Base-by-base conservation (phyloP, 2,888 invertebrate species). In the Mactromeris polynyma region DNA sequence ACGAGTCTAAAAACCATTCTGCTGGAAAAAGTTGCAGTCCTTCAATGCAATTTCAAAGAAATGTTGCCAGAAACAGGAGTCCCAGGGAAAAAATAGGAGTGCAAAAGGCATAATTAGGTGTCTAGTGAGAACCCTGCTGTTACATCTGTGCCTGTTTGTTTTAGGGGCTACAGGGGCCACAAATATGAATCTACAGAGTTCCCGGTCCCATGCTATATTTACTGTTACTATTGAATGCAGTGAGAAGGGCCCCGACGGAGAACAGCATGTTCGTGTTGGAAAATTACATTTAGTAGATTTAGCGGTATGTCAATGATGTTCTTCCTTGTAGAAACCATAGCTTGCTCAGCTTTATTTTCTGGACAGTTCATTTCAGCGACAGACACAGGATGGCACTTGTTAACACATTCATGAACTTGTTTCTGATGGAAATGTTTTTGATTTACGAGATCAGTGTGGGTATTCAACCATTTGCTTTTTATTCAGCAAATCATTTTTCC, bases 191-290 rank as follows among this genome's bases (percentile, higher is more conserved):
- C 98, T 98, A 19, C 98, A 98, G 96, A 99, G 99, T 94, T 99
- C 99, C 0, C 97, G 99, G 82, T 99, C 99, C 0, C 99, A 99
- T 97, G 99, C 99, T 14, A 99, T 99, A 94, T 99, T 99, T 97
- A 99, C 99, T 21, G 99, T 99, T 80, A 99, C 99, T 0, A 98
- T 99, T 78, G 99, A 99, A 97, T 98, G 99, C 92, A 99, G 99
- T 97, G 98, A 98, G 96, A 97, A 98, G 86, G 98, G 96, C 9
- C 98, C 97, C 2, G 98, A 98, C 95, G 98, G 98, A 1, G 98
- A 98, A 95, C 98, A 98, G 94, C 98, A 98, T 95, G 98, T 99
- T 54, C 98, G 98, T 96, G 98, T 99, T 97, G 99, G 99, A 84
- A 99, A 99, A 97, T 97, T 99, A 85, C 99, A 99, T 97, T 97